phyloP scores from a whole-genome alignment of 2,888 invertebrate genomes.

The Lasioglossum leucozonium region DNA sequence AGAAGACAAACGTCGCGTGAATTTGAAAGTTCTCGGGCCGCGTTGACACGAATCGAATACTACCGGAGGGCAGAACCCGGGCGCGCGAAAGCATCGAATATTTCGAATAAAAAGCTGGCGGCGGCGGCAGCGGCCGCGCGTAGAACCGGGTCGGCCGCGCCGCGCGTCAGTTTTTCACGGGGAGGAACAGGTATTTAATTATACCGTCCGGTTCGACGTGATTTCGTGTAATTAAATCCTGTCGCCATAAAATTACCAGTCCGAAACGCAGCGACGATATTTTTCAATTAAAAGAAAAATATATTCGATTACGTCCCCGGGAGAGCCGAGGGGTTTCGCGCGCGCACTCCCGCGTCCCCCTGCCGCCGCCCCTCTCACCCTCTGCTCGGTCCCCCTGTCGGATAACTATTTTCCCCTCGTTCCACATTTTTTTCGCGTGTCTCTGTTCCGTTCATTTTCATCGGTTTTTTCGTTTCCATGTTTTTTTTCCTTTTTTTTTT shows the following conservation, averaged over 20 bases:
- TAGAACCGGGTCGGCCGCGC: not conserved
- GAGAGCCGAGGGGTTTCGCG: conserved; percentile 30
- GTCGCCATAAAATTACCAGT: conserved; percentile 55
- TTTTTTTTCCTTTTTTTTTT: too few species aligned
- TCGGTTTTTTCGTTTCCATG: conserved; percentile 43
- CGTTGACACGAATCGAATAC: not conserved
- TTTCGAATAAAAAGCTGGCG: conserved; percentile 41
- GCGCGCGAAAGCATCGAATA: not conserved
- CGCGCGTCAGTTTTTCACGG: conserved; percentile 41
- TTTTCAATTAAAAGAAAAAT: conserved; percentile 64
- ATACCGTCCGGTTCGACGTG: conserved; percentile 52
- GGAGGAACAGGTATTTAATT: conserved; percentile 52
- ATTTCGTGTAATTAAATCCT: conserved; percentile 62
- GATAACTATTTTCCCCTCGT: not conserved
- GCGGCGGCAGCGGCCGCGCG: not conserved
- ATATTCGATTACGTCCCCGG: conserved; percentile 57
- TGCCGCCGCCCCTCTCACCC: not conserved
- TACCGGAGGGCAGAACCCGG: not conserved
- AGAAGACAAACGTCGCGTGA: not conserved
- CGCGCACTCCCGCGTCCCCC: not conserved
- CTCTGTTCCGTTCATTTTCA: conserved; percentile 5
- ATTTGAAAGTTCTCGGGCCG: not conserved
- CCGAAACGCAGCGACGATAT: conserved; percentile 49
- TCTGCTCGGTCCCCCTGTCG: not conserved
- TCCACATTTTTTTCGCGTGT: not conserved